Percentiles rank a stretch among this genome's conserved stretches.
phyloP scores from a whole-genome alignment of 2,888 invertebrate species.

The Geophilus truncorum region DNA sequence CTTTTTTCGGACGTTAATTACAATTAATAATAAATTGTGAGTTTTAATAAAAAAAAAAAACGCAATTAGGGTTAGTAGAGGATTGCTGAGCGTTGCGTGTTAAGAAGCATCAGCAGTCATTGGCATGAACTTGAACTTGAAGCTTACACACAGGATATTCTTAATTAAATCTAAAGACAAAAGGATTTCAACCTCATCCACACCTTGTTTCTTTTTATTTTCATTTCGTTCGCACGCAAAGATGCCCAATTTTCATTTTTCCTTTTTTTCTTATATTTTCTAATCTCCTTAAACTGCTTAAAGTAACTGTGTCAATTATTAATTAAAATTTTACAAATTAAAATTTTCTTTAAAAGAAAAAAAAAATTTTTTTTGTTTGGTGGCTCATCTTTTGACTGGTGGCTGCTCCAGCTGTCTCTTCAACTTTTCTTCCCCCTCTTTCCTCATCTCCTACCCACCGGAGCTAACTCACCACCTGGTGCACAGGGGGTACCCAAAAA shows the following conservation, averaged over 20 bases:
- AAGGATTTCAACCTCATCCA: constrained; percentile 6
- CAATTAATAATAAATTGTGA: no score
- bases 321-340: background rate
- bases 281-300: no score
- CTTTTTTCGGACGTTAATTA: background rate
- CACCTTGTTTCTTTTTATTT: background rate
- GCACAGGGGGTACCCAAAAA: background rate
- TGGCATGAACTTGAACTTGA: constrained; percentile 16
- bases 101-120: background rate
- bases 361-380: background rate
- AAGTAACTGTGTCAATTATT: background rate
- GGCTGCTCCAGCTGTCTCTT: constrained; percentile 16
- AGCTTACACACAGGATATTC: constrained; percentile 27
- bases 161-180: constrained; percentile 14
- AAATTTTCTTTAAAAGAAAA: background rate
- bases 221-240: background rate
- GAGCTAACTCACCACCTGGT: constrained; percentile 11
- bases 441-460: constrained; percentile 3
- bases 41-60: no score
- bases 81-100: background rate
- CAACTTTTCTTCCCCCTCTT: constrained; percentile 27
- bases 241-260: background rate
- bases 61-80: no score
- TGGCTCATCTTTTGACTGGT: constrained; percentile 15
- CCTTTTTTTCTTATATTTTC: background rate